Base-by-base conservation (phyloP, 2,113 vertebrate genomes). In the Ornithorhynchus anatinus region DNA sequence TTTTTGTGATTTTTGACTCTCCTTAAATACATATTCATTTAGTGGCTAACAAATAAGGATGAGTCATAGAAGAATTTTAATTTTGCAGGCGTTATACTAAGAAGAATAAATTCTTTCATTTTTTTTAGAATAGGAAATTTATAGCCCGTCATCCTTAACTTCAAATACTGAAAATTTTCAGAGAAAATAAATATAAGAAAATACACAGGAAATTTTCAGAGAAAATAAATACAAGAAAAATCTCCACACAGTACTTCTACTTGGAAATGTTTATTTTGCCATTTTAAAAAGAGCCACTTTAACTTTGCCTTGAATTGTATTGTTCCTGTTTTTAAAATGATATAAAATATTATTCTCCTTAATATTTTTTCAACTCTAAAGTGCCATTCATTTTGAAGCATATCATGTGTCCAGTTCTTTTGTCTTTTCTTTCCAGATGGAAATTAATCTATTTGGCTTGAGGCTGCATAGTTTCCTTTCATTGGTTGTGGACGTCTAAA, bases 371-470 rank as follows among this genome's bases (percentile, higher is more conserved):
- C n/a, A n/a, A n/a, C 22, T 8, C 25, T 37, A 60, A 70, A 80
- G 58, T 56, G 5, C 56, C 38, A 15, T 72, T 79, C 35, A 53
- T 86, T 67, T 72, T 3, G 3, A 52, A 77, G 59, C 40, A 16
- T 69, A 73, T 70, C 88, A 38, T 36, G 71, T 76, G 72, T 57
- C 85, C 75, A 77, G 69, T 85, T 33, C 72, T 82, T 86, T 85
- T 80, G 29, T 77, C 83, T 86, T 4, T 87, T 84, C 66, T 78
- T 85, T 84, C 84, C 72, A 91, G 93, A 87, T 92, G 89, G 91
- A 95, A 96, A 95, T 94, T 94, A 88, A 91, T 91, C 84, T 92
- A 81, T 91, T 91, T 92, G 86, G 86, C 91, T 89, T 77, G 75
- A 94, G 89, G 92, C 90, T 93, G 87, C 77, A 58, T 91, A 92